These are phyloP conservation scores for Pogonognathellus flavescens DNA, from an alignment of 1,140 invertebrate genomes.

Conservation along the genomic window DNA sequence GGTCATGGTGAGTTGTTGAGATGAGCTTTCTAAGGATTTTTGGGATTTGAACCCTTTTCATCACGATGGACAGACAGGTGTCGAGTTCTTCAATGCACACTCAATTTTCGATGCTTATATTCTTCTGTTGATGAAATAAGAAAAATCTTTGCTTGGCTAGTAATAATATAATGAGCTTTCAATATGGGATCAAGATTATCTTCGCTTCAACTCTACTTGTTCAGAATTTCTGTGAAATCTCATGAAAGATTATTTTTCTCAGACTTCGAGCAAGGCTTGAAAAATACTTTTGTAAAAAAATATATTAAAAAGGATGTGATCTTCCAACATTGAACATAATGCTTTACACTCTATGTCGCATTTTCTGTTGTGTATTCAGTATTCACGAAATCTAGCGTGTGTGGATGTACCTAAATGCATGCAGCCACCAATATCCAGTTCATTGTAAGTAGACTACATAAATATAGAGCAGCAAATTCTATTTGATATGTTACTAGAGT, in stretches of 20 bases:
- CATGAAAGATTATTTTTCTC: slow-evolving; percentile 21
- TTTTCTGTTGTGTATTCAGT: neutral
- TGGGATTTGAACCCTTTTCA: slow-evolving; percentile 46
- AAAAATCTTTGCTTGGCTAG: neutral
- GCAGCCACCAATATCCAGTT: neutral
- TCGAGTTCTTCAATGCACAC: slow-evolving; percentile 23
- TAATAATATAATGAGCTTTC: slow-evolving; percentile 31
- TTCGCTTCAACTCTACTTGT: slow-evolving; percentile 25
- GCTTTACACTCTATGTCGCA: neutral
- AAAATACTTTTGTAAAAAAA: slow-evolving; percentile 27
- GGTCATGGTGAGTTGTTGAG: slow-evolving; percentile 40
- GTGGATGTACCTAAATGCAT: neutral
- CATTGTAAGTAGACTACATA: no score
- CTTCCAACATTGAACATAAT: neutral
- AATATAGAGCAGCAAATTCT: slow-evolving; percentile 20
- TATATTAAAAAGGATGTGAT: neutral
- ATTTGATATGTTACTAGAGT: neutral
- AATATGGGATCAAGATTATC: slow-evolving; percentile 42
- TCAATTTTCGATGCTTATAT: slow-evolving; percentile 45
- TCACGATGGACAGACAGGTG: slow-evolving; percentile 30
- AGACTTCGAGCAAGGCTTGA: slow-evolving; percentile 1
- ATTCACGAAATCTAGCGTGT: neutral
- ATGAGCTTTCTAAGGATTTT: slow-evolving; percentile 31
- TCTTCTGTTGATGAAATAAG: slow-evolving; percentile 3
- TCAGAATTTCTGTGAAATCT: slow-evolving; percentile 30